Evolutionary conservation across 1,140 invertebrate species (phyloP).

Genomic region (Drosophila ohnishii): DNA sequence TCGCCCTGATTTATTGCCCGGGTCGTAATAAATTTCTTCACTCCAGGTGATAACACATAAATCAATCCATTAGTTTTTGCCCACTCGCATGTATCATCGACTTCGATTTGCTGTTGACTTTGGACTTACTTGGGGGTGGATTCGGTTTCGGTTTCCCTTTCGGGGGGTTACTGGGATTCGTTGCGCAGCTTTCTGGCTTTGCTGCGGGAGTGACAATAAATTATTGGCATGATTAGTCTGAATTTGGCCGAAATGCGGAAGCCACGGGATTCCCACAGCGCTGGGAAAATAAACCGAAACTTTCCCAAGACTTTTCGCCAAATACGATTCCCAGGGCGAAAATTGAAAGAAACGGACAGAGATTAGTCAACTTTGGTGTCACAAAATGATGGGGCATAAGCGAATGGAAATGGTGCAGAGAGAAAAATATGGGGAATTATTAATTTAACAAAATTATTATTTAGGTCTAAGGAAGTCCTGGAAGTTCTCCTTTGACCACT

Average conservation of each 20-base stretch:
- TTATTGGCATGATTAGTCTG: slow-evolving; percentile 79
- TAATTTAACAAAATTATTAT: neutral
- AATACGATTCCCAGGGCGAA: slow-evolving; percentile 59
- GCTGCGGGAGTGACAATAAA: slow-evolving; percentile 73
- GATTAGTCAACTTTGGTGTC: slow-evolving; percentile 61
- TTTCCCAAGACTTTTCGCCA: slow-evolving; percentile 61
- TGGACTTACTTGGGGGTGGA: slow-evolving; percentile 36
- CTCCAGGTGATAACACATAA: slow-evolving; percentile 77
- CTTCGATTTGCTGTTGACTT: slow-evolving; percentile 75
- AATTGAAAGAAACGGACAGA: slow-evolving; percentile 55
- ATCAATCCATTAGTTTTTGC: slow-evolving; percentile 80
- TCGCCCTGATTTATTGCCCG: slow-evolving; percentile 71
- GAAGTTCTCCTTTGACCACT: too few species aligned
- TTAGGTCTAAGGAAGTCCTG: too few species aligned
- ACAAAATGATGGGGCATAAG: slow-evolving; percentile 46
- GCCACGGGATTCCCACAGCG: slow-evolving; percentile 61
- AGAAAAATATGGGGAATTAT: neutral
- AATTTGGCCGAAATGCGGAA: slow-evolving; percentile 62
- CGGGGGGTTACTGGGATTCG: slow-evolving; percentile 39
- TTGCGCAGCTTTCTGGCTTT: slow-evolving; percentile 62
- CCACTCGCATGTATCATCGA: slow-evolving; percentile 68
- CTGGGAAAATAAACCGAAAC: slow-evolving; percentile 30
- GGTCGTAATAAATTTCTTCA: slow-evolving; percentile 76
- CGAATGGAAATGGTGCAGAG: slow-evolving; percentile 20
- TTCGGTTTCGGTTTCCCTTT: neutral